Evolutionary conservation across 2,113 vertebrate genomes (phyloP).

Genomic region (Colaptes auratus): DNA sequence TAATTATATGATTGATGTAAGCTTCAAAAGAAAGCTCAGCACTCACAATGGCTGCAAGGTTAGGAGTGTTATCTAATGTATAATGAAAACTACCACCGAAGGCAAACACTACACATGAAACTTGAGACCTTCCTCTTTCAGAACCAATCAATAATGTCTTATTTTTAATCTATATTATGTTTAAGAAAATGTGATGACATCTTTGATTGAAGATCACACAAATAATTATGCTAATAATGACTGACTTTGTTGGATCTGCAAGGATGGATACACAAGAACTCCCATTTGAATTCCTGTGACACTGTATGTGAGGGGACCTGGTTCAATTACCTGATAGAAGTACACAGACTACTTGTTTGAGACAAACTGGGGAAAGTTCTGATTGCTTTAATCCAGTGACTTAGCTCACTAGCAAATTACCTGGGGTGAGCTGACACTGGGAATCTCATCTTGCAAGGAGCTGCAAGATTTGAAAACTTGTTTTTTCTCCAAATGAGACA

Average conservation of each 20-base stretch:
- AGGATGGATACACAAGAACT: slow-evolving; percentile 32
- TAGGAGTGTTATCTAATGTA: slow-evolving; percentile 63
- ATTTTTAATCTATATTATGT: slow-evolving; percentile 71
- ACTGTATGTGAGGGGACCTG: neutral
- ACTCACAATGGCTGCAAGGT: slow-evolving; percentile 46
- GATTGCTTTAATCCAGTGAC: slow-evolving; percentile 32
- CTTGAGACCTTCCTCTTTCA: slow-evolving; percentile 54
- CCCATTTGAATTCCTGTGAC: slow-evolving; percentile 11
- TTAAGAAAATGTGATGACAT: slow-evolving; percentile 75
- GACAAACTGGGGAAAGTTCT: slow-evolving; percentile 1
- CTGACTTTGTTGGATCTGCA: slow-evolving; percentile 22
- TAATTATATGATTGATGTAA: slow-evolving; percentile 78
- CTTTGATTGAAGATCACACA: slow-evolving; percentile 74
- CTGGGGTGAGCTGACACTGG: neutral
- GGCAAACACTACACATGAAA: slow-evolving; percentile 44
- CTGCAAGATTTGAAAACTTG: neutral
- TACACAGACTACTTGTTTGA: neutral
- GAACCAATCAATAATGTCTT: slow-evolving; percentile 71
- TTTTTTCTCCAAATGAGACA: neutral
- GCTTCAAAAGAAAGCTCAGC: slow-evolving; percentile 70
- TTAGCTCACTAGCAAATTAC: neutral
- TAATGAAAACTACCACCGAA: slow-evolving; percentile 62
- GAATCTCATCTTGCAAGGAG: neutral
- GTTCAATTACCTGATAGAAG: slow-evolving; percentile 50
- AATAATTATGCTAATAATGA: slow-evolving; percentile 69